Conservation (phyloP, 2,888 invertebrate species). For the Adela reaumurella region DNA sequence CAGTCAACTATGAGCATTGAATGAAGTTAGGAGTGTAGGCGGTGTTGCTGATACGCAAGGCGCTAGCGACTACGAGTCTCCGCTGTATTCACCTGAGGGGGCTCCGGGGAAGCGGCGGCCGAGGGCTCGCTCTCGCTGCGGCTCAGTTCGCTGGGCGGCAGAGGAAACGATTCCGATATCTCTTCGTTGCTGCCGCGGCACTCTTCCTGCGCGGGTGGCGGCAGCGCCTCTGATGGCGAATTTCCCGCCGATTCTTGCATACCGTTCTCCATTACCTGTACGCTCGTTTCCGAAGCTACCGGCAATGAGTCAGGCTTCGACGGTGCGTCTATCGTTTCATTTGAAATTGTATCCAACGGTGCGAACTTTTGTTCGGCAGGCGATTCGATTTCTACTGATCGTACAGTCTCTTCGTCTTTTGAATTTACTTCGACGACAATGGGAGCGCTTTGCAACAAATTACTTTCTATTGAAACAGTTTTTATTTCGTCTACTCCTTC, state of each 20-base stretch:
- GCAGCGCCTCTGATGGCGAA: conserved; percentile 5
- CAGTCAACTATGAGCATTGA: neutral
- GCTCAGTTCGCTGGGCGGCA: conserved; percentile 19
- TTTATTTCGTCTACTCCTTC: too few relatives aligned
- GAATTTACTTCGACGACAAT: too few relatives aligned
- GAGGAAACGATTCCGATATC: conserved; percentile 19
- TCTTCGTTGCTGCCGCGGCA: conserved; percentile 12
- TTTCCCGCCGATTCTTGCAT: too few relatives aligned
- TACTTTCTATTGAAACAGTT: too few relatives aligned
- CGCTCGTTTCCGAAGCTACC: too few relatives aligned
- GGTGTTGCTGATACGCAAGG: neutral
- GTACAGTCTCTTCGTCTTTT: neutral
- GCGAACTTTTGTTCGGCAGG: neutral
- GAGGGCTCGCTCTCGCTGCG: conserved; percentile 12
- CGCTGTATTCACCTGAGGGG: conserved; percentile 41
- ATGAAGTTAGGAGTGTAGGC: neutral
- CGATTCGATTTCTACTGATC: neutral
- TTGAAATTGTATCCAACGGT: neutral
- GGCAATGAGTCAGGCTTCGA: neutral
- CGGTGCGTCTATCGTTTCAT: neutral
- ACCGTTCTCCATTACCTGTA: too few relatives aligned
- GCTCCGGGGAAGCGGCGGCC: conserved; percentile 12
- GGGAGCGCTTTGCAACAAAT: too few relatives aligned
- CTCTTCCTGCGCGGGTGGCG: conserved; percentile 9
- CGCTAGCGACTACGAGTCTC: neutral